A percentile compares a stretch with the other conserved stretches of the same genome.
These are phyloP conservation scores for Halichoeres trimaculatus DNA, from an alignment of 2,113 vertebrate species.

Conservation along the genomic window DNA sequence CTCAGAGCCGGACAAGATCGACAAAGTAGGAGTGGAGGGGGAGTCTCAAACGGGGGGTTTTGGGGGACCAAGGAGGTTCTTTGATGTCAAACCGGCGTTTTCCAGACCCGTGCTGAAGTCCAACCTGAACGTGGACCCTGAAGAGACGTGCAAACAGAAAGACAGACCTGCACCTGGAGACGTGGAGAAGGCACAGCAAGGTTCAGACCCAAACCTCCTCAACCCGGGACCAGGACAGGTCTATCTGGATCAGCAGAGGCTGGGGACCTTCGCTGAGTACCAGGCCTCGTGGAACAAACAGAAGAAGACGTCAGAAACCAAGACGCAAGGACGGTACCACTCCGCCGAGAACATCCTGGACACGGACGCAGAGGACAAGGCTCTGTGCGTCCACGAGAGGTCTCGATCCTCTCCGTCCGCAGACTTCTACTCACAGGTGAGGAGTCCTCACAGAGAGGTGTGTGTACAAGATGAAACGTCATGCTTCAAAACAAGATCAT, in stretches of 20 bases:
- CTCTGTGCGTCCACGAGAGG: conserved; percentile 85
- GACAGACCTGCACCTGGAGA: conserved; percentile 42
- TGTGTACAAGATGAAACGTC: too few relatives aligned
- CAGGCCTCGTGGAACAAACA: conserved; percentile 91
- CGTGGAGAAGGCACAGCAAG: conserved; percentile 14
- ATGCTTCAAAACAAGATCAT: too few relatives aligned
- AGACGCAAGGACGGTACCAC: conserved; percentile 85
- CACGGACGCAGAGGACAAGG: conserved; percentile 76
- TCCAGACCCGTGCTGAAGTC: conserved; percentile 73
- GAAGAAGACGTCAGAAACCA: conserved; percentile 81
- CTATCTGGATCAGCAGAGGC: conserved; percentile 73
- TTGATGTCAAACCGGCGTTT: conserved; percentile 83
- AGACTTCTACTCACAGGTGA: conserved; percentile 88
- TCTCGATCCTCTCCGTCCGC: conserved; percentile 92
- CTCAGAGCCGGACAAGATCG: conserved; percentile 94
- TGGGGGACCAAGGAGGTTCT: conserved; percentile 88
- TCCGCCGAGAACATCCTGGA: conserved; percentile 95
- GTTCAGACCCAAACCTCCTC: conserved; percentile 13
- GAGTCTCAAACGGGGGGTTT: conserved; percentile 75
- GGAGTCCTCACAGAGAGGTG: neutral
- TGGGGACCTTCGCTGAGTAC: conserved; percentile 93
- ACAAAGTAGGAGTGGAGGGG: conserved; percentile 85
- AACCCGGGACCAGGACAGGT: conserved; percentile 36
- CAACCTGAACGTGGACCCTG: conserved; percentile 41
- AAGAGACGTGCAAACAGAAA: conserved; percentile 30